A percentile compares a stretch with the other conserved stretches of the same genome.
Evolutionary conservation across 2,797 vertebrate genomes (phyloP).

Genomic region (Gymnoscopelus braueri): DNA sequence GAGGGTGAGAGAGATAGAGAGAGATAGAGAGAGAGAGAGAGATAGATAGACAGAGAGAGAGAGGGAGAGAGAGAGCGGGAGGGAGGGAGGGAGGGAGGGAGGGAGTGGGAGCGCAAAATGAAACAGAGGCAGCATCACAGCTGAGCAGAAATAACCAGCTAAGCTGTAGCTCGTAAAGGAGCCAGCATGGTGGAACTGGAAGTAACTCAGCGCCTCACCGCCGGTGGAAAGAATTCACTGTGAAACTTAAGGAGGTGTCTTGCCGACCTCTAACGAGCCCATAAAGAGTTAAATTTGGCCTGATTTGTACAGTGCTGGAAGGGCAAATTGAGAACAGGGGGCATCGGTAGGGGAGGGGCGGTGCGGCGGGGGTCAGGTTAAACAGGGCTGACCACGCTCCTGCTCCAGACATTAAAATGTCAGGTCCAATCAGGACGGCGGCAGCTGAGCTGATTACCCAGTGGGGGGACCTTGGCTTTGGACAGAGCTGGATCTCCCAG

Average conservation of each 20-base stretch:
- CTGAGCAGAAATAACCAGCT: slow-evolving; percentile 59
- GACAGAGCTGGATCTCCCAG: slow-evolving; percentile 76
- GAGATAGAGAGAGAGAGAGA: not conserved
- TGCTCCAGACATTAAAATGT: slow-evolving; percentile 89
- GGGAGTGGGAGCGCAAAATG: slow-evolving; percentile 18
- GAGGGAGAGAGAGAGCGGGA: slow-evolving; percentile 21
- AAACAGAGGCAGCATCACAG: slow-evolving; percentile 44
- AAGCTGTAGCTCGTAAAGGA: slow-evolving; percentile 56
- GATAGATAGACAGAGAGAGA: not conserved
- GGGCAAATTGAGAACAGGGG: slow-evolving; percentile 84
- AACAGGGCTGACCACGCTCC: slow-evolving; percentile 83
- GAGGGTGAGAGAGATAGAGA: slow-evolving; percentile 5
- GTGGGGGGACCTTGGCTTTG: slow-evolving; percentile 79
- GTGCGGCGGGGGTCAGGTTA: slow-evolving; percentile 81
- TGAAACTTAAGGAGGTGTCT: slow-evolving; percentile 76
- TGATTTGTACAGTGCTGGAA: slow-evolving; percentile 84
- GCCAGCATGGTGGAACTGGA: slow-evolving; percentile 35
- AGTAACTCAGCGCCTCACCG: slow-evolving; percentile 43
- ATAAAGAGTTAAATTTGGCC: slow-evolving; percentile 88
- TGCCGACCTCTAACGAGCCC: slow-evolving; percentile 76
- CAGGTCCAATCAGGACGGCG: slow-evolving; percentile 84
- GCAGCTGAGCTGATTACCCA: slow-evolving; percentile 85
- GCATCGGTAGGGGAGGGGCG: slow-evolving; percentile 53
- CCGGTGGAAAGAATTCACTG: slow-evolving; percentile 66
- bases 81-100: slow-evolving; percentile 20